A percentile compares a stretch with the other conserved stretches of the same genome.
phyloP scores from a whole-genome alignment of 2,113 vertebrate species.

The Equus quagga region DNA sequence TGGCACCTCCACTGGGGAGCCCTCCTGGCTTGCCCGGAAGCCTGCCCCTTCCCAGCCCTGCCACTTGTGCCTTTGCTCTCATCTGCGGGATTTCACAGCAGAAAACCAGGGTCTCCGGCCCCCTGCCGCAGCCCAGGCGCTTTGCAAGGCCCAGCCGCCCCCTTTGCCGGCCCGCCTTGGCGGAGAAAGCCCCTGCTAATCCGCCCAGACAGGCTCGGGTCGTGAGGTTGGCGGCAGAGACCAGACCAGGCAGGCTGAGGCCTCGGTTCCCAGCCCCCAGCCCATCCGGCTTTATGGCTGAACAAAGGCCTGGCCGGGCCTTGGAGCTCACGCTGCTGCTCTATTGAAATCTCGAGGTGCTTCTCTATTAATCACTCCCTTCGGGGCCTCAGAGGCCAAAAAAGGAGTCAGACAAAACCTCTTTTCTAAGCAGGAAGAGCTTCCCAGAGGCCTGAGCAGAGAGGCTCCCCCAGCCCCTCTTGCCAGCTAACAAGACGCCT shows the following conservation, averaged over 20 bases:
- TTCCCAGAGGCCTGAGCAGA: conserved; percentile 19
- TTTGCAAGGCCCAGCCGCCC: neutral
- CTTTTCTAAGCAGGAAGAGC: conserved; percentile 66
- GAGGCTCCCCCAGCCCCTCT: neutral
- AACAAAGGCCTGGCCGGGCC: conserved; percentile 21
- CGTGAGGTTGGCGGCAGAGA: conserved; percentile 55
- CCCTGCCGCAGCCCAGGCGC: neutral
- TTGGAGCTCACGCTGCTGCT: neutral
- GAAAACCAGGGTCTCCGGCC: neutral
- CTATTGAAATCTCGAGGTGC: neutral
- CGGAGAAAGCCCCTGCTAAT: neutral
- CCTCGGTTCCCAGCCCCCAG: neutral
- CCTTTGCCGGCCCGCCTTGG: neutral
- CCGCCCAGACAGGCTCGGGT: conserved; percentile 30
- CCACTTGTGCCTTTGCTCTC: neutral
- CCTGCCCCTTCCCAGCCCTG: neutral
- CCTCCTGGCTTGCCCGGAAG: neutral
- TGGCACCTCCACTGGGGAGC: neutral
- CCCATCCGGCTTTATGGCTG: neutral
- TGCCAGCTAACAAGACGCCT: neutral
- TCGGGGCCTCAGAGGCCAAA: conserved; percentile 9
- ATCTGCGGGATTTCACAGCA: neutral
- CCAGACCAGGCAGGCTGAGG: neutral
- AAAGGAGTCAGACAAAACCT: conserved; percentile 65
- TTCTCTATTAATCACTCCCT: conserved; percentile 53